These are phyloP conservation scores for Leptatherina wallacei DNA, from an alignment of 2,797 vertebrate genomes.

Conservation along the genomic window DNA sequence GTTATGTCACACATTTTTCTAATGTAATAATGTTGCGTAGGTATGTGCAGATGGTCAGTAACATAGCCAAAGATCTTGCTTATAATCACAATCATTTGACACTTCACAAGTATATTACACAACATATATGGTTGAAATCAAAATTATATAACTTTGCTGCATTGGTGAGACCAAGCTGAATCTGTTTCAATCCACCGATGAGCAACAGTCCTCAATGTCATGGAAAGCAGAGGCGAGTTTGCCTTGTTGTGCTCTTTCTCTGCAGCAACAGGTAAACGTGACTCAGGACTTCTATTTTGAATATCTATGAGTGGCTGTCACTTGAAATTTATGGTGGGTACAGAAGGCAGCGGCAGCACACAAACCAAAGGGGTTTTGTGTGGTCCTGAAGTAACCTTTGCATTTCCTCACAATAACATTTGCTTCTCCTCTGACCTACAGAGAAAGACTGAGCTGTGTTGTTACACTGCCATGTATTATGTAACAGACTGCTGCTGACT, in stretches of 20 bases:
- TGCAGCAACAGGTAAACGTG: not conserved
- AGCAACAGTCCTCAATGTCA: not conserved
- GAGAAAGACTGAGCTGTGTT: not conserved
- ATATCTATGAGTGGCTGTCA: not conserved
- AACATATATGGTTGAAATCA: not conserved
- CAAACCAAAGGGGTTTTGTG: not conserved
- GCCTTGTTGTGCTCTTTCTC: not conserved
- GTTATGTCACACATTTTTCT: slow-evolving; percentile 5
- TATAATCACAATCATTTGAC: not conserved
- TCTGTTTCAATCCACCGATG: too few relatives aligned
- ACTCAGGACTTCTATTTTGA: not conserved
- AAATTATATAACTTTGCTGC: slow-evolving; percentile 1
- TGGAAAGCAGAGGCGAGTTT: not conserved
- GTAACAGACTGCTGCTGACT: not conserved
- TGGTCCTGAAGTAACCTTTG: not conserved
- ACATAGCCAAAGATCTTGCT: not conserved
- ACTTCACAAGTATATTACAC: slow-evolving; percentile 1
- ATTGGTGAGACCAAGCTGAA: too few relatives aligned
- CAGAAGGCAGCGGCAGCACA: not conserved
- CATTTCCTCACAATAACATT: not conserved
- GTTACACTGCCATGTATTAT: not conserved
- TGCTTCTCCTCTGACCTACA: not conserved
- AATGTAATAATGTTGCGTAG: not conserved
- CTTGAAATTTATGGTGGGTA: not conserved
- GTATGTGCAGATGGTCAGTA: slow-evolving; percentile 17